Evolutionary conservation across 2,888 invertebrate species (phyloP).

Genomic region (Crioceris asparagi): DNA sequence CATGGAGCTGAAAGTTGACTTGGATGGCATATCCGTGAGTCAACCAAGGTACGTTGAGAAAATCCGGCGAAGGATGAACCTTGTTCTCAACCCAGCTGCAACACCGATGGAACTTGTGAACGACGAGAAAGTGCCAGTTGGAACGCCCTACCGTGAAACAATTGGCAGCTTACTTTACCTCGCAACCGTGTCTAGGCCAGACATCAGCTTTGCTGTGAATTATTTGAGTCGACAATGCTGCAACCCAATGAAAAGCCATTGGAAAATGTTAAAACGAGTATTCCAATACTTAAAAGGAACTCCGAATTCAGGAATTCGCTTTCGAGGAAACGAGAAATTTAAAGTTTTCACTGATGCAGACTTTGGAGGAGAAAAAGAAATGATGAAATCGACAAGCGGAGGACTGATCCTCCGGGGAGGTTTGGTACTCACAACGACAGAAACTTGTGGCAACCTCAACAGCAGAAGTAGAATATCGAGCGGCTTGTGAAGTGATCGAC

Average conservation of each 20-base stretch:
- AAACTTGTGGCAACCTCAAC: constrained; percentile 26
- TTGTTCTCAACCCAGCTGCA: constrained; percentile 10
- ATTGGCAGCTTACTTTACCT: constrained; percentile 13
- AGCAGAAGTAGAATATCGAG: constrained; percentile 27
- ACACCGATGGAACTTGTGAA: constrained; percentile 24
- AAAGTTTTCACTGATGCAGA: constrained; percentile 12
- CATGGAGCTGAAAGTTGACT: not conserved
- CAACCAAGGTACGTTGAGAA: constrained; percentile 21
- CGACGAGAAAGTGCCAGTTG: constrained; percentile 12
- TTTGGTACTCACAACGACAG: too few species aligned
- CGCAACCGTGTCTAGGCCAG: constrained; percentile 22
- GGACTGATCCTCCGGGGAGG: too few species aligned
- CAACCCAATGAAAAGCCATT: constrained; percentile 13
- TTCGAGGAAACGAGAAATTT: constrained; percentile 14
- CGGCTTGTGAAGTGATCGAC: constrained; percentile 16
- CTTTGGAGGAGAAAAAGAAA: constrained; percentile 19
- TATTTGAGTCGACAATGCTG: constrained; percentile 18
- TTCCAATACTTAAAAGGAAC: constrained; percentile 20
- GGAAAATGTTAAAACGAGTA: constrained; percentile 17
- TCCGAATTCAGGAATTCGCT: constrained; percentile 22
- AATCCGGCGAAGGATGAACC: constrained; percentile 20
- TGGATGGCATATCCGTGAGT: constrained; percentile 21
- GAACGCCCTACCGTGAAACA: constrained; percentile 9
- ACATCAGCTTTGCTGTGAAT: constrained; percentile 24
- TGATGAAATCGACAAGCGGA: too few species aligned